Evolutionary conservation across 1,140 invertebrate genomes (phyloP).

Genomic region (Scylla paramamosain): DNA sequence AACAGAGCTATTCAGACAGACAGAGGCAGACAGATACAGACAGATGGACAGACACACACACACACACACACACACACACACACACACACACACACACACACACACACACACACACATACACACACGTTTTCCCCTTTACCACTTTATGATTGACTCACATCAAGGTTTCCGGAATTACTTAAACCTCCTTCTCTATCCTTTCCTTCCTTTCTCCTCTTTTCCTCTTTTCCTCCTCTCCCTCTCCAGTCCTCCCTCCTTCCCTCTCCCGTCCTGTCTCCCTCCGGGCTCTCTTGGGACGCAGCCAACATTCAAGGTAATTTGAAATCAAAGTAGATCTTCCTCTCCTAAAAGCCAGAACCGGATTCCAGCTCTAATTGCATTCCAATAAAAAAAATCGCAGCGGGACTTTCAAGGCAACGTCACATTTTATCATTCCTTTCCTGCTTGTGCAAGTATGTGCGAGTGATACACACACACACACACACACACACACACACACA

Average conservation of each 20-base stretch:
- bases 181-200: not conserved
- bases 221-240: no score
- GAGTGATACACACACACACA: no score
- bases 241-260: no score
- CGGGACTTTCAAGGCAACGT: not conserved
- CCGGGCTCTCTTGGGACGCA: not conserved
- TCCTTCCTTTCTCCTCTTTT: no score
- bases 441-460: no score
- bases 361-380: constrained; percentile 40
- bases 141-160: not conserved
- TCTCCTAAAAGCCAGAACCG: constrained; percentile 34
- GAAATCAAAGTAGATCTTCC: constrained; percentile 57
- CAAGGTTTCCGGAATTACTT: not conserved
- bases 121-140: not conserved
- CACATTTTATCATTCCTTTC: no score
- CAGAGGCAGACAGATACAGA: no score
- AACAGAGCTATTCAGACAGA: no score
- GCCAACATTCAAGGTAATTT: constrained; percentile 54
- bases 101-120: not conserved
- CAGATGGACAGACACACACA: not conserved
- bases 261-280: no score
- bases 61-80: not conserved
- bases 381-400: not conserved
- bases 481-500: no score
- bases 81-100: not conserved